These are phyloP conservation scores for Ascaphus truei DNA, from an alignment of 2,113 vertebrate genomes.

Conservation along the genomic window DNA sequence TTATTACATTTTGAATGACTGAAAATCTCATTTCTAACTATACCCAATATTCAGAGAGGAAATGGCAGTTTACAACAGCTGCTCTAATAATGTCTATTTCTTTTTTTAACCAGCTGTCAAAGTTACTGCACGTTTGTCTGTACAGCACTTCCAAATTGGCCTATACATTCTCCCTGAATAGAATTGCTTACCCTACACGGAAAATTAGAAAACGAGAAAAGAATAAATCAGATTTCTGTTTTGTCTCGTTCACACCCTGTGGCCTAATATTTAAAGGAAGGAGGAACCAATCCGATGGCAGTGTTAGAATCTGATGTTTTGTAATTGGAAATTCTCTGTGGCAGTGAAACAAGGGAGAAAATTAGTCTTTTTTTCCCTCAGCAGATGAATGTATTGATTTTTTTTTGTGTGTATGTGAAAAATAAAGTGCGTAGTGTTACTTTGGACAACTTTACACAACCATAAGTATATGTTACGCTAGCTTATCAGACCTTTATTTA, in stretches of 20 bases:
- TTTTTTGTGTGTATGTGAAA: not conserved
- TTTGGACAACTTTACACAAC: conserved; percentile 7
- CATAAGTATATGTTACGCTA: conserved; percentile 14
- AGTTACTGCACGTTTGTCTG: not conserved
- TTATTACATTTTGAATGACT: too few relatives aligned
- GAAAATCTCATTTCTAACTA: too few relatives aligned
- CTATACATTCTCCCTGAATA: conserved; percentile 3
- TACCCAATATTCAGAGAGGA: not conserved
- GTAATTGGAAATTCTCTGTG: not conserved
- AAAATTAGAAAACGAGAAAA: not conserved
- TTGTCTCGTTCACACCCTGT: not conserved
- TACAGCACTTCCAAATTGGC: not conserved
- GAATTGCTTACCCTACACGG: not conserved
- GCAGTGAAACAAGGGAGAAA: not conserved
- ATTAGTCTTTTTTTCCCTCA: not conserved
- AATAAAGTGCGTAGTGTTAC: conserved; percentile 15
- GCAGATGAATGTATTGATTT: conserved; percentile 24
- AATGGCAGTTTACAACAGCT: conserved; percentile 10
- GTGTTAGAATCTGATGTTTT: not conserved
- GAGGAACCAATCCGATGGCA: not conserved
- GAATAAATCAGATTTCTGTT: not conserved
- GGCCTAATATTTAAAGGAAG: not conserved
- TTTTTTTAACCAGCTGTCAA: conserved; percentile 10
- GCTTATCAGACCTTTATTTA: conserved; percentile 17
- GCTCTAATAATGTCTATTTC: conserved; percentile 19